Conservation (phyloP, 2,888 invertebrate species). For the Dendrolimus houi region DNA sequence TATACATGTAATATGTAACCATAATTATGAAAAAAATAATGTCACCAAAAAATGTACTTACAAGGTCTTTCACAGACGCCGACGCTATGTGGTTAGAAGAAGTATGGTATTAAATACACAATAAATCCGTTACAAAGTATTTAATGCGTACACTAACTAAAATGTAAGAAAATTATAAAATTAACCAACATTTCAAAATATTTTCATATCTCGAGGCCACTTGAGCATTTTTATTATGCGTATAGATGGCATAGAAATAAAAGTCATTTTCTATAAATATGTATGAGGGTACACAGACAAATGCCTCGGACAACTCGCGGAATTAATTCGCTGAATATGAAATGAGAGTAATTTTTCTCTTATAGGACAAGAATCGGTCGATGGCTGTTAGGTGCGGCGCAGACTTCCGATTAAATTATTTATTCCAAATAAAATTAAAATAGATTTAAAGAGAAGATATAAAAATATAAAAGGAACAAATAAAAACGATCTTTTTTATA, state of each 20-base stretch:
- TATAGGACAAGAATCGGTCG: background rate
- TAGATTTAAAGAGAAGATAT: no score
- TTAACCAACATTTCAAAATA: background rate
- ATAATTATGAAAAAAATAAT: no score
- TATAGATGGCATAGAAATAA: constrained; percentile 9
- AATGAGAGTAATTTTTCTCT: constrained; percentile 12
- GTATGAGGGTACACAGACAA: constrained; percentile 11
- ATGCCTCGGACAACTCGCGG: constrained; percentile 9
- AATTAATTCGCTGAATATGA: constrained; percentile 15
- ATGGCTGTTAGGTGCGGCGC: background rate
- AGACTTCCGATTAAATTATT: background rate
- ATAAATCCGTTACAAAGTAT: no score
- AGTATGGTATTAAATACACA: no score
- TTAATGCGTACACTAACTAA: no score
- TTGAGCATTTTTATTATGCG: background rate
- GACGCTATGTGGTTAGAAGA: no score
- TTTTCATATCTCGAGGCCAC: background rate
- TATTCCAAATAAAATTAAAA: no score
- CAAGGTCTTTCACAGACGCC: no score
- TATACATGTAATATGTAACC: no score
- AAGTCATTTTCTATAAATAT: constrained; percentile 10
- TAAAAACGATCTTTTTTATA: no score
- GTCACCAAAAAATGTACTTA: no score
- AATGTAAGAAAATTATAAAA: background rate
- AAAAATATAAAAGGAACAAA: no score